Evolutionary conservation across 37 sponge, comb jelly and placozoan species (phyloP), one percentile per base, ranked within the genome.

Genomic region (Beroe ovata): DNA sequence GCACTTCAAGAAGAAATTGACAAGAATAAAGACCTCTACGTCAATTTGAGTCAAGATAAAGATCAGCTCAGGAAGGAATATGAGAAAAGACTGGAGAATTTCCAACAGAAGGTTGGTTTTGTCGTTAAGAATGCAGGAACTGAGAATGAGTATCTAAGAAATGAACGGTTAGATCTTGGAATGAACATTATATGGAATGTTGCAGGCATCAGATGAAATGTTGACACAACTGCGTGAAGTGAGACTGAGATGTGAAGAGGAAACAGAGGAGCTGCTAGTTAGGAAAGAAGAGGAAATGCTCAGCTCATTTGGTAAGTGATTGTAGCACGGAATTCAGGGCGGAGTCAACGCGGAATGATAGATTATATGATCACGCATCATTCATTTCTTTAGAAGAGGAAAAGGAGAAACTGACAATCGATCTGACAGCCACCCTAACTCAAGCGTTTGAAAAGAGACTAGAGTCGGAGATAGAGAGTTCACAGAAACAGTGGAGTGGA

Each of bases 401-500:
- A 26, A 37, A 35, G 41, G 38, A 40, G 28, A 30, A 77, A 29
- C 8, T 77, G 33, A 35, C 26, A 20, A 19, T 0, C 2, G 11
- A 36, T 33, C 18, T 77, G n/a, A 20, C 25, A 8, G 25, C 32
- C 36, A 25, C 29, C 29, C 35, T 66, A 11, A 66, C 84, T n/a
- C 25, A 39, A 20, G 54, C 16, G 6, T 77, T 77, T 23, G 54
- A 77, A 26, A 8, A 40, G 23, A 42, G 84, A 1, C 33, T 77
- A 54, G 84, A 77, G 41, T 42, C 23, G 4, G 84, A 77, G 54
- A 14, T 77, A 42, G 84, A 77, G 21, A 39, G 41, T 4, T 77
- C 84, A 21, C 84, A 77, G 33, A 77, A 77, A 40, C 84, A 77
- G 18, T 77, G 84, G 84, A 77, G 84, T 42, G 84, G 84, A 1